Percentiles rank a stretch among this genome's conserved stretches.
Evolutionary conservation across 2,888 invertebrate species (phyloP).

Genomic region (Drosophila limbata): DNA sequence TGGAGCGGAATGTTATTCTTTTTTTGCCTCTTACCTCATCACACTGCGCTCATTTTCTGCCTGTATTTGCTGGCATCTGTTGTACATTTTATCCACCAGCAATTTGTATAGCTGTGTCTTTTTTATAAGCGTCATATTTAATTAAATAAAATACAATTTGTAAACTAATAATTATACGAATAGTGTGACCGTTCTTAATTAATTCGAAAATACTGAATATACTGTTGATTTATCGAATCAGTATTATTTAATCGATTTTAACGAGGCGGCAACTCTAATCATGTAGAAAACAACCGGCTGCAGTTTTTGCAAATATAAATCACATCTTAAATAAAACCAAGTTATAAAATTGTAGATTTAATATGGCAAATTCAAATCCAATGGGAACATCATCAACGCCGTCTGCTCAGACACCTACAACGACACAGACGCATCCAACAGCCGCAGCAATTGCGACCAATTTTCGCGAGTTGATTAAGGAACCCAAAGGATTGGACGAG

Average conservation of each 20-base stretch:
- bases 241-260: neutral
- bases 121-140: constrained; percentile 74
- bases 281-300: constrained; percentile 9
- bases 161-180: neutral
- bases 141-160: neutral
- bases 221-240: constrained; percentile 1
- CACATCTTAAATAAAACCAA: neutral
- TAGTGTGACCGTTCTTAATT: neutral
- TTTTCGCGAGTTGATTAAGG: constrained; percentile 82
- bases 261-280: constrained; percentile 3
- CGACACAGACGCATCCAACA: constrained; percentile 18
- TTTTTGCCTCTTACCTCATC: constrained; percentile 71
- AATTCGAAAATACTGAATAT: neutral
- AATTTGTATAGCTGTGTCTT: constrained; percentile 79
- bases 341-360: neutral
- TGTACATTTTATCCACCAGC: constrained; percentile 79
- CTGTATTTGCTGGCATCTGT: constrained; percentile 83
- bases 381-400: constrained; percentile 21
- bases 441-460: constrained; percentile 69
- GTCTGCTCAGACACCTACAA: constrained; percentile 21
- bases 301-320: constrained; percentile 2
- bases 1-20: neutral
- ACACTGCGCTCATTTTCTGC: constrained; percentile 84
- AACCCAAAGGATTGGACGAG: constrained; percentile 87
- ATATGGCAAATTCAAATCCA: constrained; percentile 36